Base-by-base conservation (phyloP, 1,140 invertebrate genomes). In the Nebria ingens region DNA sequence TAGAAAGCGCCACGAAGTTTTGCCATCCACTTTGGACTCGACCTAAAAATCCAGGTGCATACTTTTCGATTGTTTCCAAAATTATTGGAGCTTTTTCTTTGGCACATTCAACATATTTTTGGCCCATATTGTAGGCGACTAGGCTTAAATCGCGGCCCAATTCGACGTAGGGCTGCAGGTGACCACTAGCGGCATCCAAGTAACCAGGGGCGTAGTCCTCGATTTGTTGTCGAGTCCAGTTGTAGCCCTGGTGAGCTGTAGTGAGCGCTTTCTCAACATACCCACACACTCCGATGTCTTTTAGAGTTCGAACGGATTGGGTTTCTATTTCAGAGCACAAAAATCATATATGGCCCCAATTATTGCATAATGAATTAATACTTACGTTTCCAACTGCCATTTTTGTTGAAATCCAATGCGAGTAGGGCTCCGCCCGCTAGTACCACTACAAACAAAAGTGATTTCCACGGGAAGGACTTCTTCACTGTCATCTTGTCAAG, bases 191-290 rank as follows among this genome's bases (percentile, higher is more conserved):
- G 40, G 70, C 68, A 50, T 75, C 72, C 49, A 81, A 81, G 62
- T 84, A 84, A 15, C 80, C 71, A 1, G 85, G 85, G n/a, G 79
- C 78, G 63, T 77, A 80, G 17, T 78, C 73, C 62, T 87, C 79
- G 40, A 83, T 65, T 74, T 78, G 83, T 56, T 79, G 72, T 56
- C 81, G 79, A 11, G 76, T 76, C 54, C 78, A 72, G 1, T 76
- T 74, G 1, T 76, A 77, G 21, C 79, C 77, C 0, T 74, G 67
- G 60, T 80, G 71, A 1, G 76, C 68, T 22, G 69, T 72, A 52
- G 76, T 72, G 76, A 78, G 83, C 2, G 72, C 77, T 50, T 73
- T 76, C 58, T 84, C 75, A 52, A 74, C 79, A 59, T 83, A 78
- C 42, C 77, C 77, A 52, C 79, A 62, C 11, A 81, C 68, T 29